These are phyloP conservation scores for Popillia japonica DNA, from an alignment of 1,140 invertebrate genomes.

Conservation along the genomic window DNA sequence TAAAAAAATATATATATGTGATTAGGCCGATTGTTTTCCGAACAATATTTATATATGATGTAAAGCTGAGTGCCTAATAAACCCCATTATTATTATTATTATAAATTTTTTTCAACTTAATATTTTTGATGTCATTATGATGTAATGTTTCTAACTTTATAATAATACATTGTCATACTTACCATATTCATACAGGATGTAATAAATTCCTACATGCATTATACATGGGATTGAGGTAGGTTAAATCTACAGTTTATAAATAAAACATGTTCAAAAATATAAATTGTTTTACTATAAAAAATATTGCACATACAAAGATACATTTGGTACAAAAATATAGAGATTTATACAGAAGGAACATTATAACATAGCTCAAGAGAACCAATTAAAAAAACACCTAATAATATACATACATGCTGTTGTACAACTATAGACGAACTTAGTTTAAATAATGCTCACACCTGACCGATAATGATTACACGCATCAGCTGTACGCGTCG, in stretches of 20 bases:
- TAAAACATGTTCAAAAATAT: background rate
- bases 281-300: conserved; percentile 1
- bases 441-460: background rate
- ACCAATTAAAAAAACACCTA: background rate
- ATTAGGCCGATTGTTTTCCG: no score
- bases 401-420: background rate
- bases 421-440: background rate
- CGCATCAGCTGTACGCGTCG: background rate
- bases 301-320: conserved; percentile 7
- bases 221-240: no score
- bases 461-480: background rate
- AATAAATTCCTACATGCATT: no score
- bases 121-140: no score
- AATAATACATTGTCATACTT: no score
- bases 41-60: no score
- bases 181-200: no score
- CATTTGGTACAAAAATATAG: conserved; percentile 19
- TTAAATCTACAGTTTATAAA: background rate
- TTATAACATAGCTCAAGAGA: background rate
- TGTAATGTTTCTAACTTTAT: no score
- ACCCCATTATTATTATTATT: no score
- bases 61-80: no score
- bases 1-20: no score
- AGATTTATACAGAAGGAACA: conserved; percentile 12
- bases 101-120: no score